These are phyloP conservation scores for Danaus plexippus DNA, from an alignment of 1,140 invertebrate genomes.

Conservation along the genomic window DNA sequence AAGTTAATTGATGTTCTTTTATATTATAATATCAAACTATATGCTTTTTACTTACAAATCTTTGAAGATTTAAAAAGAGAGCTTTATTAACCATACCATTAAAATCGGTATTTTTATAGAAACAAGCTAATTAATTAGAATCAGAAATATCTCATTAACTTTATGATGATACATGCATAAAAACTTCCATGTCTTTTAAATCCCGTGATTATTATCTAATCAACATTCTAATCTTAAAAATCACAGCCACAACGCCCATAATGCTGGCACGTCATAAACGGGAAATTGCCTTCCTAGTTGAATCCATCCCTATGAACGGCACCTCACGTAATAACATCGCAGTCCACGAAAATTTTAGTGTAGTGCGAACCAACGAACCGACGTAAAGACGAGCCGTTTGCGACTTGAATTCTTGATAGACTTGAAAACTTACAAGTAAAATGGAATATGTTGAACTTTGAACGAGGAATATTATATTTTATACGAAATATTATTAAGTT, in stretches of 20 bases:
- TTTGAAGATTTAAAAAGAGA: no score
- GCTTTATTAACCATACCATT: no score
- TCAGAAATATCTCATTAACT: no score
- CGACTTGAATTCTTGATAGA: slow-evolving; percentile 24
- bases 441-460: slow-evolving; percentile 7
- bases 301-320: slow-evolving; percentile 44
- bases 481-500: slow-evolving; percentile 17
- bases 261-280: slow-evolving; percentile 55
- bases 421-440: slow-evolving; percentile 14
- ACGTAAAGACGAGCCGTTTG: slow-evolving; percentile 32
- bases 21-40: no score
- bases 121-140: no score
- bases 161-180: no score
- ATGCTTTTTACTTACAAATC: no score
- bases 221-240: slow-evolving; percentile 16
- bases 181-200: no score
- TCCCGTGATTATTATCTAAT: no score
- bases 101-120: no score
- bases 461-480: slow-evolving; percentile 10
- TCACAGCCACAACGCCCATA: slow-evolving; percentile 33
- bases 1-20: no score
- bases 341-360: slow-evolving; percentile 52
- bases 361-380: slow-evolving; percentile 37
- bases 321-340: slow-evolving; percentile 50
- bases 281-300: slow-evolving; percentile 64